These are phyloP conservation scores for Malacoraja senta DNA, from an alignment of 2,797 vertebrate genomes.

Conservation along the genomic window DNA sequence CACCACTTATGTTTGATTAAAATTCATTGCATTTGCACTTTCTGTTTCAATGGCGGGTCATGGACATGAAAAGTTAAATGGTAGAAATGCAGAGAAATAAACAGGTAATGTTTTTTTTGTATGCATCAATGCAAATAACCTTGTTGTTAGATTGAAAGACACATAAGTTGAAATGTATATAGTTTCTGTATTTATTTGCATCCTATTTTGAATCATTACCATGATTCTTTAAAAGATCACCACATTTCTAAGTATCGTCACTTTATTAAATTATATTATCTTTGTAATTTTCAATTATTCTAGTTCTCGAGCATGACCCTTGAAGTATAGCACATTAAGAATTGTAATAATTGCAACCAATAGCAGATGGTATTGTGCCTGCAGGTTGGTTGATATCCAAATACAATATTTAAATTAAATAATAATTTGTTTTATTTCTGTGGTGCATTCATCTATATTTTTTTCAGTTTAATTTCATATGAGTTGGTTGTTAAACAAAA, in stretches of 20 bases:
- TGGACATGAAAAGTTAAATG: too few species aligned
- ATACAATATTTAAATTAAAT: background rate
- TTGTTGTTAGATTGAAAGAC: background rate
- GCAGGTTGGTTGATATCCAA: background rate
- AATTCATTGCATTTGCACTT: too few species aligned
- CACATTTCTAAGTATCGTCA: background rate
- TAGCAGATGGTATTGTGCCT: background rate
- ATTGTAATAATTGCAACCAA: background rate
- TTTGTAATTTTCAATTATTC: background rate
- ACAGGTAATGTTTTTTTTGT: too few species aligned
- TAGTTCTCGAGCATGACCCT: background rate
- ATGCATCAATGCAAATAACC: background rate
- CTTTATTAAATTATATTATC: background rate
- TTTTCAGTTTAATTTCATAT: background rate
- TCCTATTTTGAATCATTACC: background rate
- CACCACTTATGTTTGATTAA: too few species aligned
- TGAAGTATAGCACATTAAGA: background rate
- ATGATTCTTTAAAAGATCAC: background rate
- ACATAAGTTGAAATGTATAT: background rate
- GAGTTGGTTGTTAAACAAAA: background rate
- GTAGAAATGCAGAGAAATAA: too few species aligned
- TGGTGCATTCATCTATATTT: background rate
- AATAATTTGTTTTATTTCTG: background rate
- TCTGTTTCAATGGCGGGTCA: too few species aligned
- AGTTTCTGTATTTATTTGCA: background rate